Percentiles rank a stretch among this genome's conserved stretches.
phyloP scores from a whole-genome alignment of 2,113 vertebrate species.

The Fulica atra region DNA sequence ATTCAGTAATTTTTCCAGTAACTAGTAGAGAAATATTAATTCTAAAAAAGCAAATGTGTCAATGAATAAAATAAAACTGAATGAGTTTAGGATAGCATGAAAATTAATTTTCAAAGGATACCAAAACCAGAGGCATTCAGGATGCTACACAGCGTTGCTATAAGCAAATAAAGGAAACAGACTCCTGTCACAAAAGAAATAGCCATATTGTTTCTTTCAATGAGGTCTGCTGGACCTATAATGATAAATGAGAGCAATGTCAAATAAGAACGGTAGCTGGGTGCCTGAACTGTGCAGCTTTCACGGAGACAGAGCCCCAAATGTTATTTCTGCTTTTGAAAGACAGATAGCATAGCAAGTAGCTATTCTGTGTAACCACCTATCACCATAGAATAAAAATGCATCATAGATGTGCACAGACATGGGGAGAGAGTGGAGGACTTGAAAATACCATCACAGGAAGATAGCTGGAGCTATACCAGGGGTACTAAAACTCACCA shows the following conservation, averaged over 20 bases:
- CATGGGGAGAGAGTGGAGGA: neutral
- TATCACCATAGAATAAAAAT: neutral
- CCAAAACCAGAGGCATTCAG: neutral
- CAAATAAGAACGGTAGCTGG: neutral
- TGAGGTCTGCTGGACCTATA: neutral
- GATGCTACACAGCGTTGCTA: neutral
- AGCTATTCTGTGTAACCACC: neutral
- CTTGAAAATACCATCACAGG: neutral
- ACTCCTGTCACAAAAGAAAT: neutral
- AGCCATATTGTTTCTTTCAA: neutral
- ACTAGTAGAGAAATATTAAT: neutral
- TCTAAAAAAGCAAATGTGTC: neutral
- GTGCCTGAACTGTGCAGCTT: neutral
- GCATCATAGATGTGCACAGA: neutral
- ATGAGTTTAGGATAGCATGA: neutral
- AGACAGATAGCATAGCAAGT: neutral
- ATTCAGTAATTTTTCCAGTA: neutral
- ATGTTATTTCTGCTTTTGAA: neutral
- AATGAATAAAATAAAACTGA: neutral
- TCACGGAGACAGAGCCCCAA: neutral
- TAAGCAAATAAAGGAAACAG: neutral
- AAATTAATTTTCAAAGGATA: neutral
- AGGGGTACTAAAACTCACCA: neutral
- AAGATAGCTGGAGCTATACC: neutral
- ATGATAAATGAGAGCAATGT: neutral